Evolutionary conservation across 2,113 vertebrate species (phyloP).

Genomic region (Acrocephalus kingi): DNA sequence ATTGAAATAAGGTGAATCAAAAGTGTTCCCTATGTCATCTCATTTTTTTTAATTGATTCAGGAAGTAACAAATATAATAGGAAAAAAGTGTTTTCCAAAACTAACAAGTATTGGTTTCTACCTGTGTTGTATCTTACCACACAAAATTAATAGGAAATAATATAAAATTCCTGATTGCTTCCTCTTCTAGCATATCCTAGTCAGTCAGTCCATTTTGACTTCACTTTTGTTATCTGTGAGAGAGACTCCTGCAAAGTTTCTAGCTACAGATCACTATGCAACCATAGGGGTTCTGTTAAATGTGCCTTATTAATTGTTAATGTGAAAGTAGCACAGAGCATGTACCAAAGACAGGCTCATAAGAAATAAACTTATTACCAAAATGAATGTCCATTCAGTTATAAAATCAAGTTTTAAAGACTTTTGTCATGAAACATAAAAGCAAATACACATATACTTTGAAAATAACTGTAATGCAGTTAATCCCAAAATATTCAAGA

Average conservation of each 20-base stretch:
- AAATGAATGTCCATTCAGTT: constrained; percentile 57
- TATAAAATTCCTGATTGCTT: constrained; percentile 1
- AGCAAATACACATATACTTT: neutral
- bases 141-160: neutral
- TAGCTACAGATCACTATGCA: constrained; percentile 34
- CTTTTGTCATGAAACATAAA: constrained; percentile 41
- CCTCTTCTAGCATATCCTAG: neutral
- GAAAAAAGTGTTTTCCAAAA: neutral
- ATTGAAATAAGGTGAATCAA: neutral
- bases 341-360: constrained; percentile 31
- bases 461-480: neutral
- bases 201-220: neutral
- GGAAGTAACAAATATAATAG: neutral
- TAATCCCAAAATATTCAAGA: neutral
- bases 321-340: constrained; percentile 60
- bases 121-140: neutral
- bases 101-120: neutral
- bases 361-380: constrained; percentile 53
- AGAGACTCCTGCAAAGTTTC: constrained; percentile 64
- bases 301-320: constrained; percentile 65
- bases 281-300: constrained; percentile 43
- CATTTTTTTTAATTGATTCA: neutral
- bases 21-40: neutral
- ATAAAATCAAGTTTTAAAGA: constrained; percentile 57
- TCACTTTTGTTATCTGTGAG: constrained; percentile 23